Base-by-base conservation (phyloP, 2,888 invertebrate genomes). In the Agrenia bidenticulata region DNA sequence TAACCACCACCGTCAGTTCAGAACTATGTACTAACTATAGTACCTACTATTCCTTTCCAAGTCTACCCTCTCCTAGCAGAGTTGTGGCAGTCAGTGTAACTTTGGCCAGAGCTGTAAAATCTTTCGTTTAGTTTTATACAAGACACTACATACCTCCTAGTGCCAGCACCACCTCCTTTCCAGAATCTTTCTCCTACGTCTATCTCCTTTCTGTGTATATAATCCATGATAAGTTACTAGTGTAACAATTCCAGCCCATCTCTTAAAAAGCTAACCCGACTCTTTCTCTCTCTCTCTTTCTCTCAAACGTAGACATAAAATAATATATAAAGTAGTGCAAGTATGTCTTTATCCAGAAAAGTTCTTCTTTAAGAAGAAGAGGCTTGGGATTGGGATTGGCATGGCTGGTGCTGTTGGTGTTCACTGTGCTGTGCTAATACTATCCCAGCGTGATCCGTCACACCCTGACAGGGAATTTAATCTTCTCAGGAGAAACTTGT, bases 361-460 rank as follows among this genome's bases (percentile, higher is more conserved):
- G n/a, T n/a, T n/a, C n/a, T n/a, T n/a, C n/a, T n/a, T n/a, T n/a
- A n/a, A n/a, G n/a, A n/a, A n/a, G n/a, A n/a, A n/a, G n/a, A n/a
- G n/a, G n/a, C 45, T 19, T 19, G 5, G 19, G 45, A 45, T 17
- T 45, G 5, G 45, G 45, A 5, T 45, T 17, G 32, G 32, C 5
- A 32, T 32, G 32, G 32, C 32, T 32, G 32, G 4, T 32, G 32
- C 32, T 32, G 32, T 11, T 32, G 24, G 11, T 23, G 51, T 51
- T 19, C 19, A 19, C 24, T 11, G 24, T 51, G 5, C 51, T 51
- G 21, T 11, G 51, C 51, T 51, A 51, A 51, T 51, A 51, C 51
- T 23, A 51, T 51, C 51, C 23, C 51, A 51, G 51, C 51, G 51
- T 51, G 51, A 51, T 51, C 51, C 51, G 51, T 51, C 51, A 51